Conservation (phyloP, 2,888 invertebrate species). For the Cephalotes varians region DNA sequence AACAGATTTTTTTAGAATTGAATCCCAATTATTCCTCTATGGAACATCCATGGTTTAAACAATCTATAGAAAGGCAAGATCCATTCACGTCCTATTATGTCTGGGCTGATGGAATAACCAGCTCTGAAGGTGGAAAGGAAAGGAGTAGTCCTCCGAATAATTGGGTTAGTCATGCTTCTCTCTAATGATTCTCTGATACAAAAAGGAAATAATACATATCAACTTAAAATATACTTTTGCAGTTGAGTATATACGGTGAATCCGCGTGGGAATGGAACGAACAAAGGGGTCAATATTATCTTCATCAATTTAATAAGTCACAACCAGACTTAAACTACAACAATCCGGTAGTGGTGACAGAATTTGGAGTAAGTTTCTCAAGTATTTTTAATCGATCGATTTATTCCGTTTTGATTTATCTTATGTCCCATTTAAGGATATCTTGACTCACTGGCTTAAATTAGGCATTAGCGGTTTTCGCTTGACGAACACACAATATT, state of each 20-base stretch:
- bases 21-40: conserved; percentile 91
- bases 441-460: conserved; percentile 90
- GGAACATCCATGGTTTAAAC: conserved; percentile 91
- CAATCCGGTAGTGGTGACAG: conserved; percentile 89
- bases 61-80: conserved; percentile 88
- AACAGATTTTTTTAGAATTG: conserved; percentile 91
- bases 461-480: conserved; percentile 94
- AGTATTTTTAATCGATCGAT: neutral
- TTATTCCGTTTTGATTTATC: neutral
- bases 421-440: conserved; percentile 85
- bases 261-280: conserved; percentile 91
- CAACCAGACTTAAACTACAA: conserved; percentile 94
- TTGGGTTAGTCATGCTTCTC: conserved; percentile 88
- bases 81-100: conserved; percentile 92
- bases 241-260: conserved; percentile 87
- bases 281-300: conserved; percentile 90
- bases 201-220: neutral
- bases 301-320: conserved; percentile 90
- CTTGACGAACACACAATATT: conserved; percentile 89
- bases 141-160: conserved; percentile 88
- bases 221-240: conserved; percentile 46
- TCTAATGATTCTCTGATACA: conserved; percentile 26
- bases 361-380: conserved; percentile 86
- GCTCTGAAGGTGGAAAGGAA: conserved; percentile 76
- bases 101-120: conserved; percentile 88